These are phyloP conservation scores for Athrips mouffetella DNA, from an alignment of 2,888 invertebrate genomes.

Conservation along the genomic window DNA sequence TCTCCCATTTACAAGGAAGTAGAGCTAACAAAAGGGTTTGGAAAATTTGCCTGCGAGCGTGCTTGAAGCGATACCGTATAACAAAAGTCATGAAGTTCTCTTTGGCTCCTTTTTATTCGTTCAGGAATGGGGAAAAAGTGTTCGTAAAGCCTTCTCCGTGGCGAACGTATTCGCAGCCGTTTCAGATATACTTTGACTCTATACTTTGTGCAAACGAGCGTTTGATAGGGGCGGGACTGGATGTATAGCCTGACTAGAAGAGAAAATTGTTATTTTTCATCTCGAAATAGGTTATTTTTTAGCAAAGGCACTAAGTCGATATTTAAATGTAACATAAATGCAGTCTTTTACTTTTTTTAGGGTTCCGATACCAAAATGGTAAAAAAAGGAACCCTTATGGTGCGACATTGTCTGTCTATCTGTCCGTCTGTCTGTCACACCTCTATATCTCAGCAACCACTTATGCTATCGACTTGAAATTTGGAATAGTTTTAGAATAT, in stretches of 20 bases:
- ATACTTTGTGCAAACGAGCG: constrained; percentile 29
- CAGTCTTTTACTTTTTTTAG: too few relatives aligned
- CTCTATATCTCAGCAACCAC: too few relatives aligned
- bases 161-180: constrained; percentile 49
- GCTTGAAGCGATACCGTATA: constrained; percentile 41
- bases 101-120: constrained; percentile 69
- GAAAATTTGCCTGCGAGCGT: constrained; percentile 16
- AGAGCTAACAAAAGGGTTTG: constrained; percentile 14
- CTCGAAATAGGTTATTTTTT: too few relatives aligned
- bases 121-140: constrained; percentile 70
- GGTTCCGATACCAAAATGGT: too few relatives aligned
- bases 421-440: too few relatives aligned
- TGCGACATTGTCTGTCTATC: too few relatives aligned
- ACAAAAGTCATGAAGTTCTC: constrained; percentile 71
- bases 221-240: constrained; percentile 32
- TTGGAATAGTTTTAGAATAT: too few relatives aligned
- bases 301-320: too few relatives aligned
- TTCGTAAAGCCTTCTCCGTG: constrained; percentile 57
- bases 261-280: too few relatives aligned
- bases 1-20: constrained; percentile 13
- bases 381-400: too few relatives aligned
- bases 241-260: constrained; percentile 31
- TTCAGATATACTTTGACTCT: constrained; percentile 35
- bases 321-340: too few relatives aligned
- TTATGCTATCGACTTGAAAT: too few relatives aligned